Conservation (phyloP, 2,113 vertebrate genomes). For the Notiomystis cincta region DNA sequence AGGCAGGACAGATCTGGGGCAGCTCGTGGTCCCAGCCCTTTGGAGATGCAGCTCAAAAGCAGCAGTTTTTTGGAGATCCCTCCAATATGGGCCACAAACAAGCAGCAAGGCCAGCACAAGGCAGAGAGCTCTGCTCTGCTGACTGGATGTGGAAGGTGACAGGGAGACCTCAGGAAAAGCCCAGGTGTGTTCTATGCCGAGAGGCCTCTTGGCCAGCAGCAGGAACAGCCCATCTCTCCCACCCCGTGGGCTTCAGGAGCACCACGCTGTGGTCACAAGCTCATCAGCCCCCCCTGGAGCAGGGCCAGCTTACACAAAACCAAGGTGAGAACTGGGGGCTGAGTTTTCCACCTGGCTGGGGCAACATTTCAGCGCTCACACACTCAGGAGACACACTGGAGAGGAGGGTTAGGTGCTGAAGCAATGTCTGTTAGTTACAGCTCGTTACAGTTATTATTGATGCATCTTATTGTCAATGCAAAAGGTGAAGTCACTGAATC, state of each 20-base stretch:
- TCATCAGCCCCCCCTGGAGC: background rate
- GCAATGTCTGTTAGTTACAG: conserved; percentile 22
- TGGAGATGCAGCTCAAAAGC: background rate
- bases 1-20: accelerated
- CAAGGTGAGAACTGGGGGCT: accelerated
- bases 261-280: background rate
- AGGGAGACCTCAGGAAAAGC: background rate
- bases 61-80: background rate
- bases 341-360: background rate
- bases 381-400: background rate
- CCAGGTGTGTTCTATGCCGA: accelerated
- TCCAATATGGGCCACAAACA: accelerated
- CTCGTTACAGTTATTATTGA: conserved; percentile 21
- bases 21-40: accelerated
- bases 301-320: background rate
- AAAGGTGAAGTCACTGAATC: conserved; percentile 22
- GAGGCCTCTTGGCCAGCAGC: background rate
- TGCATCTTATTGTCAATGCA: background rate
- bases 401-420: background rate
- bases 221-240: background rate
- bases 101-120: background rate
- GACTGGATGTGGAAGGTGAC: accelerated
- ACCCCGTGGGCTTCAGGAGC: background rate
- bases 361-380: accelerated
- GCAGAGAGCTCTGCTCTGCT: background rate